A percentile compares a stretch with the other conserved stretches of the same genome.
Conservation (phyloP, 2,888 invertebrate species). For the Thymelicus acteon region DNA sequence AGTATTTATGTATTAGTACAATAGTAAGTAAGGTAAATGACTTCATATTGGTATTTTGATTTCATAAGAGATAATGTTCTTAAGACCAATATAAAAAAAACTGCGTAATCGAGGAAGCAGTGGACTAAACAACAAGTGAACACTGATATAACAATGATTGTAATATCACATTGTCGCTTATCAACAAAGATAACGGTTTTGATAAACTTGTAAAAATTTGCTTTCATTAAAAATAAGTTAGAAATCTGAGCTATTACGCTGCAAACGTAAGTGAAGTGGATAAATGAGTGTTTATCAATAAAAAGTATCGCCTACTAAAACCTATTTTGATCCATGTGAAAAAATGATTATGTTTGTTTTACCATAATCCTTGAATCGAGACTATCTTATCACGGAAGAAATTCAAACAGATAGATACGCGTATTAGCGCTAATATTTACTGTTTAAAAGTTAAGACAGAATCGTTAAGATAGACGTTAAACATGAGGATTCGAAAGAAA, state of each 20-base stretch:
- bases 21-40: too few relatives aligned
- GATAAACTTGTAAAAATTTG: constrained; percentile 26
- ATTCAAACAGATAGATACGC: constrained; percentile 29
- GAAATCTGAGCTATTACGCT: constrained; percentile 17
- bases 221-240: constrained; percentile 20
- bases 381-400: constrained; percentile 34
- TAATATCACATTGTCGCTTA: constrained; percentile 30
- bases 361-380: constrained; percentile 28
- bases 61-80: neutral
- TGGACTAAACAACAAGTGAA: constrained; percentile 15
- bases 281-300: too few relatives aligned
- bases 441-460: constrained; percentile 8
- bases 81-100: neutral
- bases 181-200: constrained; percentile 31
- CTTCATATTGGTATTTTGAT: too few relatives aligned
- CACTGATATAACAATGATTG: constrained; percentile 26
- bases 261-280: neutral
- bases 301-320: neutral
- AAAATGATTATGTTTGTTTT: constrained; percentile 28
- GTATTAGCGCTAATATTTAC: constrained; percentile 36
- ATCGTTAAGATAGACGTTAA: constrained; percentile 5
- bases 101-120: neutral
- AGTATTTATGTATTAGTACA: too few relatives aligned
- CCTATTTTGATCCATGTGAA: neutral
- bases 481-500: constrained; percentile 69